Conservation (phyloP, 2,888 invertebrate species). For the Ellobium chinense region DNA sequence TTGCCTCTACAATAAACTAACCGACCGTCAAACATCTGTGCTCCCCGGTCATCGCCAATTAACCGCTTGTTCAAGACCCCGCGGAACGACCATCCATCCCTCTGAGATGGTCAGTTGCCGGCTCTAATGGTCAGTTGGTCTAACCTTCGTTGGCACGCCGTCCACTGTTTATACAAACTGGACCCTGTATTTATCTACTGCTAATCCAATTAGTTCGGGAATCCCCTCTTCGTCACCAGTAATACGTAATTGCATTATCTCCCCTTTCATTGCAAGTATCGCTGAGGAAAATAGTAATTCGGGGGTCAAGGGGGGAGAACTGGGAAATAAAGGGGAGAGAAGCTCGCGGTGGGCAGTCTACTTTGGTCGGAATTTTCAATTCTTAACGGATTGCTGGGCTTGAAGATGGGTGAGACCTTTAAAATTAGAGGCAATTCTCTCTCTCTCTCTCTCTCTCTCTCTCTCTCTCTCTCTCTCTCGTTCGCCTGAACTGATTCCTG, state of each 20-base stretch:
- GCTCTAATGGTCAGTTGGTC: not conserved
- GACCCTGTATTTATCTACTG: not conserved
- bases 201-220: not conserved
- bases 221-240: not conserved
- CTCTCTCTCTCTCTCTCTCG: not conserved
- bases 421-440: not conserved
- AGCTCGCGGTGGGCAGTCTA: not conserved
- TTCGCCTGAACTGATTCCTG: too few species aligned
- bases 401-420: too few species aligned
- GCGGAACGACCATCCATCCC: not conserved
- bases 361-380: not conserved
- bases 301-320: not conserved
- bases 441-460: not conserved
- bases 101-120: not conserved
- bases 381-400: not conserved
- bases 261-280: not conserved
- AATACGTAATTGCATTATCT: conserved; percentile 8
- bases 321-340: not conserved
- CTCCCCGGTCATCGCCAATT: not conserved
- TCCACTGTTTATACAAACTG: not conserved
- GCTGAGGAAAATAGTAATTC: not conserved
- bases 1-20: not conserved
- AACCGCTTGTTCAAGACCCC: not conserved
- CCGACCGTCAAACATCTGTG: not conserved
- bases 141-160: not conserved